Evolutionary conservation across 2,113 vertebrate species (phyloP), one percentile per base, ranked within the genome.

Genomic region (Numenius arquata): DNA sequence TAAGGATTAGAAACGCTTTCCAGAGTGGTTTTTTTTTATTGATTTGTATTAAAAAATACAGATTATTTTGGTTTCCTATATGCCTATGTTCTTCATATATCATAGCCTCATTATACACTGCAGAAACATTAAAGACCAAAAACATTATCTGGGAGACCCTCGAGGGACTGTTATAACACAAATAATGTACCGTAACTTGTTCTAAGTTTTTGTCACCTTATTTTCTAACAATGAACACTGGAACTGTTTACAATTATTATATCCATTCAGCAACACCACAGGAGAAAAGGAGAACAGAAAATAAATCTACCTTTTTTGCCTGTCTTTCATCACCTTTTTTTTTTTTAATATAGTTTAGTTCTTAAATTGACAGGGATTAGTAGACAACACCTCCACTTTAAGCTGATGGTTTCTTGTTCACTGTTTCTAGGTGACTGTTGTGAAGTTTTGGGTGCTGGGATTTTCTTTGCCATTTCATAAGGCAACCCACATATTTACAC

Each of bases 11-110:
- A 53, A 85, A 76, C 6, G 29, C 13, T 41, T 92, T 83, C 53
- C 6, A 9, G 11, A 61, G 4, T 18, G 4, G 1, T 0, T 4
- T 34, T n/a, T 36, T 30, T 36, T 68, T 13, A 32, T 61, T 40
- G 50, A 4, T 32, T 74, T 1, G 0, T 41, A 45, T 81, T 77
- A 2, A 84, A 81, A 89, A 66, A 77, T 14, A 56, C 12, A 16
- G 8, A 58, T 63, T 77, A 14, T 70, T 86, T 88, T 67, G 3
- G 4, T 95, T 75, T 71, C 22, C 4, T 65, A 0, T 23, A 61
- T 20, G 8, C 12, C 5, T 68, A 0, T 41, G 6, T 25, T 88
- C 27, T 75, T 80, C 45, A 45, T 19, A n/a, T 36, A 53, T 20
- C 14, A 47, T 4, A 58, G 5, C 27, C 75, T 94, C 45, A 61